Conservation (phyloP, 2,113 vertebrate species). For the Aphelocoma coerulescens region DNA sequence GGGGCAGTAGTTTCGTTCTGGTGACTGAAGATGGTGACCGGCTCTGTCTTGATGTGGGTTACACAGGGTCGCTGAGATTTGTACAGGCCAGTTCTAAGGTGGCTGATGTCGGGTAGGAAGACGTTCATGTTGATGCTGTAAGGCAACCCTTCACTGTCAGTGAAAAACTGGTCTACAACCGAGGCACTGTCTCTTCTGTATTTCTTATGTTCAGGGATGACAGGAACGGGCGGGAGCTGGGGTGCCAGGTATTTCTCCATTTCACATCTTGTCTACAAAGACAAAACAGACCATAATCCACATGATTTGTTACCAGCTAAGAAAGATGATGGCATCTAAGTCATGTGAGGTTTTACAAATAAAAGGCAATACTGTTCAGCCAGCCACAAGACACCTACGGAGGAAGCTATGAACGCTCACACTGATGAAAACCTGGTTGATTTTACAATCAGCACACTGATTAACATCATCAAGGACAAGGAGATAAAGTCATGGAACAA, state of each 20-base stretch:
- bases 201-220: conserved; percentile 81
- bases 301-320: not conserved
- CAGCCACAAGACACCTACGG: not conserved
- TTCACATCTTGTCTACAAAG: conserved; percentile 87
- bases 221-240: conserved; percentile 74
- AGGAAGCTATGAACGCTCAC: not conserved
- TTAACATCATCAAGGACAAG: not conserved
- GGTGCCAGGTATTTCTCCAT: conserved; percentile 89
- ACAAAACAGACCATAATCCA: conserved; percentile 20
- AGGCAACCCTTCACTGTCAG: conserved; percentile 83
- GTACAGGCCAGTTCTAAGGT: conserved; percentile 88
- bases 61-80: conserved; percentile 82
- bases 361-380: not conserved
- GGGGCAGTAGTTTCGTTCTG: conserved; percentile 77
- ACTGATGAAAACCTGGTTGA: conserved; percentile 5
- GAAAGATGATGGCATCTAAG: not conserved
- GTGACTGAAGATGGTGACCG: conserved; percentile 81
- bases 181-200: conserved; percentile 84
- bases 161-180: conserved; percentile 88
- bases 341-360: not conserved
- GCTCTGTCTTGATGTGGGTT: conserved; percentile 89
- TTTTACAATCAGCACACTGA: not conserved
- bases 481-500: not conserved
- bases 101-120: conserved; percentile 87
- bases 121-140: conserved; percentile 97